phyloP scores from a whole-genome alignment of 2,113 vertebrate species.

The Glareola pratincola region DNA sequence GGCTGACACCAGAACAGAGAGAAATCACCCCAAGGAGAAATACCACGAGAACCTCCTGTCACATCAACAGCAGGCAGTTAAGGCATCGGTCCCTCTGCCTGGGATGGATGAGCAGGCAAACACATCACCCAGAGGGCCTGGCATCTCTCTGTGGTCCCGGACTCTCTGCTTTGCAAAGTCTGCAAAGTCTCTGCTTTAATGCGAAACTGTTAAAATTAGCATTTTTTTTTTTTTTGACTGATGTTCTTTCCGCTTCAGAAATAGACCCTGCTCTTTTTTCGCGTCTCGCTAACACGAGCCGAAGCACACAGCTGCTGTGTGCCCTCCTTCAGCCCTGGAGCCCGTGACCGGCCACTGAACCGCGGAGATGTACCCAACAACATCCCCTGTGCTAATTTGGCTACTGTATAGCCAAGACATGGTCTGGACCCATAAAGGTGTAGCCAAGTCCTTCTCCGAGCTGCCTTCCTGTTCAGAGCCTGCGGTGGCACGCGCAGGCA shows the following conservation, averaged over 20 bases:
- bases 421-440: background rate
- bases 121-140: background rate
- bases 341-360: background rate
- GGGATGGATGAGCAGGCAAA: background rate
- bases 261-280: background rate
- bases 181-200: background rate
- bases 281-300: fast-evolving
- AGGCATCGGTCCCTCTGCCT: background rate
- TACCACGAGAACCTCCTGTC: background rate
- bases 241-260: background rate
- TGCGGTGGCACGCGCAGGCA: background rate
- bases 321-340: background rate
- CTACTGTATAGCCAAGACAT: background rate
- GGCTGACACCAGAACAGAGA: background rate
- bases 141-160: background rate
- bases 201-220: background rate
- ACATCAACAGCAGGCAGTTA: background rate
- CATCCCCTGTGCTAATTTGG: too few relatives aligned
- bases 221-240: background rate
- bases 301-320: background rate
- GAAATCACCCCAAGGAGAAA: background rate
- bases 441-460: background rate
- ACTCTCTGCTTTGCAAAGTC: background rate
- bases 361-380: fast-evolving
- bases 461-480: background rate